Base-by-base conservation (phyloP, 2,113 vertebrate species). In the Microcebus jonahi region DNA sequence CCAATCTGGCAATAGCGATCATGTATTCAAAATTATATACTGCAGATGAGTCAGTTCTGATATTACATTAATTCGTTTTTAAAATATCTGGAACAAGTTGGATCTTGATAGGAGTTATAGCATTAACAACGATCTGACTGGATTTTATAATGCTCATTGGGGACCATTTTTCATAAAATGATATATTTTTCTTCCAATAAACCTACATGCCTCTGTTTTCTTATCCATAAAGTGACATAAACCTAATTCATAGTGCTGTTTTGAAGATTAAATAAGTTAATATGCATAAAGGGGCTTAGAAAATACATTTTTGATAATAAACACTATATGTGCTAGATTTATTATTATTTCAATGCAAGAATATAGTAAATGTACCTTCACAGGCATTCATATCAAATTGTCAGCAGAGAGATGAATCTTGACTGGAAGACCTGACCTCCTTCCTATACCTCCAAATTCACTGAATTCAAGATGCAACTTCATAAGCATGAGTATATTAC, bases 11-110 rank as follows among this genome's bases (percentile, higher is more conserved):
- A 71, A 6, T 80, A 70, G 9, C 2, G 77, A 82, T 89, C 42
- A 81, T 81, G 10, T 71, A 88, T 91, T 87, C 17, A 88, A 93
- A 94, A 75, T 81, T 83, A 67, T 50, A 76, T 55, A 76, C 9
- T 81, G 3, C 59, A 82, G 34, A 27, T 55, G 8, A 80, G 29
- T 84, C 39, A 67, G 50, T 61, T 90, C 23, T 83, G 42, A 18
- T 85, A 55, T 79, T 80, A 80, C 1, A 29, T 87, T 63, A 88
- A 84, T 55, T 86, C 70, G 59, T 67, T 84, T 59, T 68, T 73
- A 90, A 91, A 67, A 39, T 83, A 68, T 93, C 8, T 63, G 23
- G 23, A 91, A 31, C 34, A 83, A 67, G 18, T 73, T 79, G 34
- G 42, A 95, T 36, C 45, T 90, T 53, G 13, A 59, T 9, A 25